Evolutionary conservation across 1,140 invertebrate species (phyloP).

Genomic region (Geopemphigus sp.): DNA sequence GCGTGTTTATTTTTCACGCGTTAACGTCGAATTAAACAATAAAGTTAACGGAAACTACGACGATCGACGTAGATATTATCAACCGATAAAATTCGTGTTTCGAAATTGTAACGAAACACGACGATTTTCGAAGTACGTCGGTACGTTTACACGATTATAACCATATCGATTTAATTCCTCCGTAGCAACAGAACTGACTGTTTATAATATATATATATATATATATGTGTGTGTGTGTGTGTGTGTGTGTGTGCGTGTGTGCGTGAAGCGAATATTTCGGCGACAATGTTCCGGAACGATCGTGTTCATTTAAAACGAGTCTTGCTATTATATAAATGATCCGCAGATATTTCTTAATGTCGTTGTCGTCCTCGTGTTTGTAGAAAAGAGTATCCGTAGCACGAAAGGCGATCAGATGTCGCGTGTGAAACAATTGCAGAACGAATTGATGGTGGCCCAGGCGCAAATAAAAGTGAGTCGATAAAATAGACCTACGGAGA

Average conservation of each 20-base stretch:
- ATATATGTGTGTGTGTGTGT: too few species aligned
- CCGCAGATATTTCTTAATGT: not conserved
- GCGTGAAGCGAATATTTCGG: not conserved
- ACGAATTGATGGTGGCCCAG: not conserved
- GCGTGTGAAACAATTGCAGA: not conserved
- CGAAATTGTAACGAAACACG: too few species aligned
- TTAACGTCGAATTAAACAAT: too few species aligned
- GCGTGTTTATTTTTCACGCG: too few species aligned
- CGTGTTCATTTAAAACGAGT: not conserved
- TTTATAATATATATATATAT: not conserved
- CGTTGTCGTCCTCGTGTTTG: not conserved
- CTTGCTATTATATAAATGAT: not conserved
- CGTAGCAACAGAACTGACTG: constrained; percentile 13
- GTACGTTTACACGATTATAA: too few species aligned
- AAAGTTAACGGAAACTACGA: too few species aligned
- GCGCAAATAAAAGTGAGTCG: not conserved
- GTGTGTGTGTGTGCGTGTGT: too few species aligned
- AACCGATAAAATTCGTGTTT: too few species aligned
- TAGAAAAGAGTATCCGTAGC: not conserved
- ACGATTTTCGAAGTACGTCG: too few species aligned
- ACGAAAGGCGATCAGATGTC: not conserved
- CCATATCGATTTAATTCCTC: not conserved
- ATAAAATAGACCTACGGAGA: not conserved
- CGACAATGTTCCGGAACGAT: not conserved
- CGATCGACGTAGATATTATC: too few species aligned